Conservation (phyloP, 2,797 vertebrate genomes). For the Anniella stebbinsi region DNA sequence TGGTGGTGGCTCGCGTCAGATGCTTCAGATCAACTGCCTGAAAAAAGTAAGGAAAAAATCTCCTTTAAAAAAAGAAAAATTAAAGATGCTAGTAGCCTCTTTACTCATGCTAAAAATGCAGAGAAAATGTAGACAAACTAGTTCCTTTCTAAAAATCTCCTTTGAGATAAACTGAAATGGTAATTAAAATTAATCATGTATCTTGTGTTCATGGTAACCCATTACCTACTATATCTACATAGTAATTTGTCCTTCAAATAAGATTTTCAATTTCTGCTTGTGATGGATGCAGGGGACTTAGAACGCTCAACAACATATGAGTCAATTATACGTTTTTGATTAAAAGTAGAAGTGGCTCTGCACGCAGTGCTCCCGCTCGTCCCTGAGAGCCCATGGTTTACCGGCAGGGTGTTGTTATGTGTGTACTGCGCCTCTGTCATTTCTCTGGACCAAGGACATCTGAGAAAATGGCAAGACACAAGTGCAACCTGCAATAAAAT, state of each 20-base stretch:
- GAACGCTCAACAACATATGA: no score
- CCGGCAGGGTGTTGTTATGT: no score
- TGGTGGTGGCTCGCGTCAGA: background rate
- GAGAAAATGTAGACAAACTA: background rate
- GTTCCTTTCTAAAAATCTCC: background rate
- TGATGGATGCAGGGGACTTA: background rate
- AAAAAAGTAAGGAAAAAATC: background rate
- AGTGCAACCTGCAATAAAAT: background rate
- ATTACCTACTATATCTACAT: background rate
- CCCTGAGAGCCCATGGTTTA: no score
- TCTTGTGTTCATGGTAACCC: background rate
- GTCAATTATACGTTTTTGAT: no score
- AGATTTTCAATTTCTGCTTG: background rate
- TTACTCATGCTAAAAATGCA: background rate
- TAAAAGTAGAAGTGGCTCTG: no score
- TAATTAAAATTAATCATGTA: background rate
- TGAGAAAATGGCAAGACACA: background rate
- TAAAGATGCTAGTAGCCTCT: background rate
- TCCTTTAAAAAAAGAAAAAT: background rate
- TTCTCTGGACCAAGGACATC: background rate
- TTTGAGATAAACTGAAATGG: background rate
- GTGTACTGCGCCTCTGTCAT: background rate
- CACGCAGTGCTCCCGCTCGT: no score
- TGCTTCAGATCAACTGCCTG: background rate
- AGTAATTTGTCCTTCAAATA: background rate